Percentiles rank a stretch among this genome's conserved stretches.
phyloP scores from a whole-genome alignment of 2,113 vertebrate species.

The Pampusana beccarii region DNA sequence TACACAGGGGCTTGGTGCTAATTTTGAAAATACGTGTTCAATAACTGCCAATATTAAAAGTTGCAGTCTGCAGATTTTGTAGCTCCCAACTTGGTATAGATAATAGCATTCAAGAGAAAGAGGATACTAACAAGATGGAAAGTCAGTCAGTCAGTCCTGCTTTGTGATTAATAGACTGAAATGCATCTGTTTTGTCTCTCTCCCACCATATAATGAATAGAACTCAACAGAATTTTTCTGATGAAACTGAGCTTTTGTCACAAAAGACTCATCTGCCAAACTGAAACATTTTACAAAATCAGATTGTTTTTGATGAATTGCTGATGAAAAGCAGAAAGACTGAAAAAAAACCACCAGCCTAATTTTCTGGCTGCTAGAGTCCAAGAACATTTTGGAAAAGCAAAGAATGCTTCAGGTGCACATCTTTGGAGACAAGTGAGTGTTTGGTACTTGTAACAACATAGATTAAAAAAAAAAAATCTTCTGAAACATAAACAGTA shows the following conservation, averaged over 20 bases:
- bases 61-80: background rate
- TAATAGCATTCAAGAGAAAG: background rate
- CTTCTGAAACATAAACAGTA: background rate
- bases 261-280: background rate
- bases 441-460: background rate
- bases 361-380: background rate
- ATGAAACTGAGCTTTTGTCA: background rate
- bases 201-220: background rate
- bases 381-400: background rate
- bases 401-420: background rate
- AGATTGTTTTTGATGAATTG: conserved; percentile 1
- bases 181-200: background rate
- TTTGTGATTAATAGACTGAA: background rate
- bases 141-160: background rate
- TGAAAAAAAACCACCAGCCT: background rate
- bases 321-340: background rate
- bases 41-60: background rate
- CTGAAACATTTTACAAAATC: background rate
- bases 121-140: background rate
- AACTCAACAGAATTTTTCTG: background rate
- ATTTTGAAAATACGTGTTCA: background rate
- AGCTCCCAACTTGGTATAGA: background rate
- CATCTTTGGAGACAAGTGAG: background rate
- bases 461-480: background rate
- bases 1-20: background rate